phyloP scores from a whole-genome alignment of 2,113 vertebrate species.

The Ginglymostoma cirratum region DNA sequence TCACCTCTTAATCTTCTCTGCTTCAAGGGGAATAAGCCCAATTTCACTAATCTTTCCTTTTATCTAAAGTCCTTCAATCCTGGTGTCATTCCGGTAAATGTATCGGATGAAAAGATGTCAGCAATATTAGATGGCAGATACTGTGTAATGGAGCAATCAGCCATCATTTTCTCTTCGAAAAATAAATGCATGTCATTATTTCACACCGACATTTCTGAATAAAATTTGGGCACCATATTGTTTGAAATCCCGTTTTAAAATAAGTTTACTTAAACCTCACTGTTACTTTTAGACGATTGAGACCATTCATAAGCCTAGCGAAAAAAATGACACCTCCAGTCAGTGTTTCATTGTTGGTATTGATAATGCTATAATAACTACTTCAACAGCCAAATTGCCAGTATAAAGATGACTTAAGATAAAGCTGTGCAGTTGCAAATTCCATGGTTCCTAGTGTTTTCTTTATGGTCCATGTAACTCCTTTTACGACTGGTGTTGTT shows the following conservation, averaged over 20 bases:
- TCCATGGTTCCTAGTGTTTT: not conserved
- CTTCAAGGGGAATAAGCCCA: too few species aligned
- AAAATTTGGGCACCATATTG: not conserved
- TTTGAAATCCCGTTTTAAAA: not conserved
- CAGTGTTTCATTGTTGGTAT: not conserved
- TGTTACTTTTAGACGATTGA: not conserved
- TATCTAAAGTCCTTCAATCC: too few species aligned
- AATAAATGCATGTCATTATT: not conserved
- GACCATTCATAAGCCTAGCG: not conserved
- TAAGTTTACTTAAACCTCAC: not conserved
- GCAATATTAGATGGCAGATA: not conserved
- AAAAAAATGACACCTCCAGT: not conserved
- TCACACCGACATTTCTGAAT: not conserved
- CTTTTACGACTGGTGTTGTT: not conserved
- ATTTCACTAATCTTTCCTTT: too few species aligned
- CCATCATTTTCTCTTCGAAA: not conserved
- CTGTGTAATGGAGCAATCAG: not conserved
- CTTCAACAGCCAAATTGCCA: not conserved
- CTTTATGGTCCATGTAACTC: not conserved
- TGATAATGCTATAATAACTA: not conserved
- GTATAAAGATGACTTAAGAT: not conserved
- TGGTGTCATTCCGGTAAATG: not conserved
- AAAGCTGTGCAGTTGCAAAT: not conserved
- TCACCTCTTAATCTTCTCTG: too few species aligned
- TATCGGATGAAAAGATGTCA: not conserved